phyloP scores from a whole-genome alignment of 2,113 vertebrate species.

The Panthera uncia region DNA sequence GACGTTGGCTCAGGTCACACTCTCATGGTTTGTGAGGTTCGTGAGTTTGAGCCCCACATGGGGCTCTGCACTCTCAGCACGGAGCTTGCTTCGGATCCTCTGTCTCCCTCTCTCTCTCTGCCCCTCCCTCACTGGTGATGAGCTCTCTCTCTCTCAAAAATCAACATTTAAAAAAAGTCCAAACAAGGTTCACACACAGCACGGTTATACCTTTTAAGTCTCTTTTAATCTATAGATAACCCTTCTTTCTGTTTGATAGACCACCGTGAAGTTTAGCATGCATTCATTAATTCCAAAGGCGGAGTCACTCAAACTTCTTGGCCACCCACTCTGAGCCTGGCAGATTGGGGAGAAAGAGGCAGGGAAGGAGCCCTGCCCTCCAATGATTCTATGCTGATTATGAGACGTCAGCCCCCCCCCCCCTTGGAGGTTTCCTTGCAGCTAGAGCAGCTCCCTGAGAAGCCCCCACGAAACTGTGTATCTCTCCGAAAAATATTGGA shows the following conservation, averaged over 20 bases:
- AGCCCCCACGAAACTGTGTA: background rate
- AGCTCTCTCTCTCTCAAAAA: too few relatives aligned
- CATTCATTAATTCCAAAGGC: background rate
- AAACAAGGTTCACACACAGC: background rate
- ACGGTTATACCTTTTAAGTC: background rate
- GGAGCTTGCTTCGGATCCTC: too few relatives aligned
- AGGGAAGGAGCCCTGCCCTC: background rate
- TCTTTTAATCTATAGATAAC: conserved; percentile 3
- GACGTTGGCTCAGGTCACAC: too few relatives aligned
- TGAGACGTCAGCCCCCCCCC: background rate
- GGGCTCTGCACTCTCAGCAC: too few relatives aligned
- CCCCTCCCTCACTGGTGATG: too few relatives aligned
- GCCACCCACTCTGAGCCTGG: background rate
- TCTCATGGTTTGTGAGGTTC: too few relatives aligned
- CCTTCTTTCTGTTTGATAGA: background rate
- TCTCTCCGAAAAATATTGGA: conserved; percentile 64
- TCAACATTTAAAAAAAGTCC: background rate
- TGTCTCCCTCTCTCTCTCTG: too few relatives aligned
- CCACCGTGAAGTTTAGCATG: background rate
- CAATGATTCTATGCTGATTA: background rate
- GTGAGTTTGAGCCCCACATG: too few relatives aligned
- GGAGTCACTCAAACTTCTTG: background rate
- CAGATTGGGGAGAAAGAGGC: background rate
- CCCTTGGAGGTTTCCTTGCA: background rate
- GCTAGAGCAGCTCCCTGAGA: background rate